Base-by-base conservation (phyloP, 2,888 invertebrate genomes). In the Ormyrus pomaceus region DNA sequence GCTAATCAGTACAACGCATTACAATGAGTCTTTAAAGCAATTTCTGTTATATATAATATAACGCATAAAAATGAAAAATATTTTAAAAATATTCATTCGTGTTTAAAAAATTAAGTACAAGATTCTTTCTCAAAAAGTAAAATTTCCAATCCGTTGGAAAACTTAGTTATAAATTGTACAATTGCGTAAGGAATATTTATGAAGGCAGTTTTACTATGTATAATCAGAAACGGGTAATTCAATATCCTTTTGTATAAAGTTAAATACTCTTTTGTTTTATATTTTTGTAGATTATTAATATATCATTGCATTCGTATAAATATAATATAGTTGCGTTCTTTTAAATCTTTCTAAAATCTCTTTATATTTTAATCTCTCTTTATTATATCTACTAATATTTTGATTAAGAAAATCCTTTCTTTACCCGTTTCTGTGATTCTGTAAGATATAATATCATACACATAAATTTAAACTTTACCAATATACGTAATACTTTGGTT, bases 401-500 rank as follows among this genome's bases (percentile, higher is more conserved):
- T 53, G 46, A 34, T 19, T 74, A 9, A 9, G 10, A 6, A 62
- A 65, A 71, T 65, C 51, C 59, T 50, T 72, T 71, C 53, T 7
- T 53, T 53, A 69, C 73, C 72, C 77, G 69, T 80, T 77, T 77
- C 69, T 77, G 62, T 13, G 59, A 34, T 72, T 69, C 34, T 34
- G 34, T 34, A 34, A 45, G n/a, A 5, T 70, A 70, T 53, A 64
- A 8, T n/a, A 10, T 61, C 34, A 4, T 34, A 34, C 34, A 34
- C 51, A 56, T 79, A 61, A 75, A 53, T 59, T 71, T 77, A 74
- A 66, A 59, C 58, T 61, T 71, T 81, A 71, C 64, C 56, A 56
- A 78, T 78, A 79, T 69, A 75, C 34, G 62, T 79, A 79, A 79
- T 69, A 79, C 81, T 82, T 82, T 82, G 82, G 82, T 82, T 77